These are phyloP conservation scores for Chromis chromis DNA, from an alignment of 2,797 vertebrate species.

Conservation along the genomic window DNA sequence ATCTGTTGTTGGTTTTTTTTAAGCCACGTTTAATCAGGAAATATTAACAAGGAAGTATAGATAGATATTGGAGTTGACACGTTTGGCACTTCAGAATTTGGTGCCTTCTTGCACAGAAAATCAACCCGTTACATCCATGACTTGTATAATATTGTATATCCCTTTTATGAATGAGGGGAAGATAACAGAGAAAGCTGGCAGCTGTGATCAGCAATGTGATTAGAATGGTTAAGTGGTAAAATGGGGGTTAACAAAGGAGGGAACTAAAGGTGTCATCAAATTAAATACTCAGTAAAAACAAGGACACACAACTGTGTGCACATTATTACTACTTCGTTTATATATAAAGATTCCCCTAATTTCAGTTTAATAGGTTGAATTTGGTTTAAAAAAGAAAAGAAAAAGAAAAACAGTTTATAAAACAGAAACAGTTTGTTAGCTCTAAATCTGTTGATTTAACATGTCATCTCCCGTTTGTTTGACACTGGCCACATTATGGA, in stretches of 20 bases:
- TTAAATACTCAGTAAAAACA: too few species aligned
- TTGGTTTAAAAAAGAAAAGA: too few species aligned
- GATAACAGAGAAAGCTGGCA: too few species aligned
- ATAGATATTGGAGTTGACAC: neutral
- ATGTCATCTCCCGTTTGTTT: neutral
- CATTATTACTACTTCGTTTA: too few species aligned
- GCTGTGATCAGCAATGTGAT: too few species aligned
- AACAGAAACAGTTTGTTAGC: neutral
- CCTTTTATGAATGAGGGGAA: neutral
- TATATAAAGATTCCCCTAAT: too few species aligned
- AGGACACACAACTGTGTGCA: too few species aligned
- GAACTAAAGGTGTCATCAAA: too few species aligned
- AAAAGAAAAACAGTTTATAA: neutral
- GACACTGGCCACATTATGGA: neutral
- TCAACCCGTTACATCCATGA: neutral
- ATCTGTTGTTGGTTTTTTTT: constrained; percentile 29
- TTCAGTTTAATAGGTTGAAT: too few species aligned
- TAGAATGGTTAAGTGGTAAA: neutral
- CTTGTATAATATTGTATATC: neutral
- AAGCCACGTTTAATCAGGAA: constrained; percentile 22
- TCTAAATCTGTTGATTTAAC: neutral
- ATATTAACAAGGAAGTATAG: neutral
- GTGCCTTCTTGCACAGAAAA: constrained; percentile 1
- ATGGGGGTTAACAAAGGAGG: neutral
- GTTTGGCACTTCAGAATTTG: neutral